phyloP scores from a whole-genome alignment of 2,888 invertebrate species.

The Pimpla rufipes region DNA sequence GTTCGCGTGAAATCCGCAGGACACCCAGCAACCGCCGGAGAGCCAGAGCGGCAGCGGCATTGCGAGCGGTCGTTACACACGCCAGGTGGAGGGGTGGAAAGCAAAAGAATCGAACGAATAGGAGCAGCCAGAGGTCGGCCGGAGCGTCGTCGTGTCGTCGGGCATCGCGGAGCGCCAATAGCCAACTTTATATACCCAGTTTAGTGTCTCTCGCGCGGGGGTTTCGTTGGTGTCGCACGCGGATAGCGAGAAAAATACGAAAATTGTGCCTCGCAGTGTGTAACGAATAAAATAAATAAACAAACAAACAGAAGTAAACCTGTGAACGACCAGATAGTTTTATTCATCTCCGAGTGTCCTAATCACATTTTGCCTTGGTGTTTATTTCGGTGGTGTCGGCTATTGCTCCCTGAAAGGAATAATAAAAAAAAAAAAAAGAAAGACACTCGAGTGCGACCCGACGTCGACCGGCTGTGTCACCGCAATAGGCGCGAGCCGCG shows the following conservation, averaged over 20 bases:
- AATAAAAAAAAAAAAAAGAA: conserved; percentile 17
- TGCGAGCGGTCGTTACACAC: conserved; percentile 46
- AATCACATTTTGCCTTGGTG: conserved; percentile 61
- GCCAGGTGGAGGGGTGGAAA: conserved; percentile 61
- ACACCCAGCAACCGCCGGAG: conserved; percentile 8
- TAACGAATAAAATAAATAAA: conserved; percentile 6
- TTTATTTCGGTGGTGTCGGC: conserved; percentile 11
- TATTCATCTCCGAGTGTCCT: conserved; percentile 53
- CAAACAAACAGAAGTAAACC: background rate
- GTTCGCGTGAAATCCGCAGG: conserved; percentile 41
- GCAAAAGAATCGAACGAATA: conserved; percentile 62
- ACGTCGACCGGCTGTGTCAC: background rate
- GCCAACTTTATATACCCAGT: background rate
- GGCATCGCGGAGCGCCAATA: background rate
- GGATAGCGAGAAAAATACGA: background rate
- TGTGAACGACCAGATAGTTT: conserved; percentile 21
- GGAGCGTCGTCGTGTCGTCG: conserved; percentile 43
- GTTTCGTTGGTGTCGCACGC: too few species aligned
- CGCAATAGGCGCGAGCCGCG: conserved; percentile 37
- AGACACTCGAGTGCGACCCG: background rate
- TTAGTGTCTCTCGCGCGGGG: too few species aligned
- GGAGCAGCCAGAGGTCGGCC: conserved; percentile 36
- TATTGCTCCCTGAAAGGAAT: conserved; percentile 8
- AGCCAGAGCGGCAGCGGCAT: background rate
- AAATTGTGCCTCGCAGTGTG: background rate